Evolutionary conservation across 2,797 vertebrate species (phyloP).

Genomic region (Gymnothorax reevesii): DNA sequence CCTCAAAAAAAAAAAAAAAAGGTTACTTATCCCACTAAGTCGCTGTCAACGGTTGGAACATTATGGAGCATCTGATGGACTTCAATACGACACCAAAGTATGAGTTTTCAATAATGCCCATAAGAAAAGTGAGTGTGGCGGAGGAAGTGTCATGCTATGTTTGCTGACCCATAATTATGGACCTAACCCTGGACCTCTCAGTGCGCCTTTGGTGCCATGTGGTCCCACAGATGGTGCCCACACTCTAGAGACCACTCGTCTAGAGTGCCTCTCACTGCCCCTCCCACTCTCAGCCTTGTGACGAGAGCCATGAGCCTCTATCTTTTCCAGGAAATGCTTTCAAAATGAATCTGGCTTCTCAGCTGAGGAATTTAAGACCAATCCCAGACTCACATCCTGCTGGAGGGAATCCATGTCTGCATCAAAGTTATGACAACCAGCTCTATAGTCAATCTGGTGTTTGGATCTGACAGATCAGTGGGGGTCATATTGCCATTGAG

Average conservation of each 20-base stretch:
- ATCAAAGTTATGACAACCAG: neutral
- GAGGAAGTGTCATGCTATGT: neutral
- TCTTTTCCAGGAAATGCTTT: neutral
- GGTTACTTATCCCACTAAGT: neutral
- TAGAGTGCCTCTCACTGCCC: neutral
- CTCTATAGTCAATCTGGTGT: neutral
- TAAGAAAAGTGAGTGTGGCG: neutral
- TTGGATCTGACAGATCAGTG: neutral
- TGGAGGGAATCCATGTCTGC: neutral
- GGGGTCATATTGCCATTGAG: neutral
- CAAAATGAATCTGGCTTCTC: neutral
- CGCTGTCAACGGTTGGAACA: neutral
- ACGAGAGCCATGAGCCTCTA: neutral
- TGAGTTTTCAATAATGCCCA: neutral
- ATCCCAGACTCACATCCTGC: neutral
- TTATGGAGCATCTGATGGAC: neutral
- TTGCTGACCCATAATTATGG: neutral
- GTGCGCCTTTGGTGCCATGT: neutral
- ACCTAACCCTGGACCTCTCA: neutral
- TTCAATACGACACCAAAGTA: neutral
- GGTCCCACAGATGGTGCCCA: neutral
- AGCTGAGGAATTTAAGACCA: neutral
- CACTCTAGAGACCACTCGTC: neutral
- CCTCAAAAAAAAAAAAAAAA: too few relatives aligned
- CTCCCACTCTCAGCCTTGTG: neutral